Evolutionary conservation across 2,888 invertebrate species (phyloP), one percentile per base, ranked within the genome.

Genomic region (Diachrysia chrysitis): DNA sequence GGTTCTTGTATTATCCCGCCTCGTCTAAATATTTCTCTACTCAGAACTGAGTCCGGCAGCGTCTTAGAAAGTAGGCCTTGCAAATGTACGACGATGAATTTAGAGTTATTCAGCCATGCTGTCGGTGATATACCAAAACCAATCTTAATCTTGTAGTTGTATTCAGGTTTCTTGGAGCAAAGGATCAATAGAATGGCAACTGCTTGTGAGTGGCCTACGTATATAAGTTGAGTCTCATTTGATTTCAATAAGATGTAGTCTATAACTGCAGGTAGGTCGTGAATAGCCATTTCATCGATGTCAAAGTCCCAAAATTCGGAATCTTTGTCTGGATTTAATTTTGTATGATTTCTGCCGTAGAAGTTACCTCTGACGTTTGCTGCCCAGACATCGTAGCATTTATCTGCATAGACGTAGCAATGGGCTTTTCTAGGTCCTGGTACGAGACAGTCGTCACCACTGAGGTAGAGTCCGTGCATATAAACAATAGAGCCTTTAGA

Each of bases 291-390:
- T 60, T 88, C 85, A 5, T 87, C 85, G 5, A 85, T 58, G 9
- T 73, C 63, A 55, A 83, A 88, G 58, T 87, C 55, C 87, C 89
- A 88, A 63, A 76, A 88, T 0, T 67, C 23, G 0, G 73, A 37
- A 58, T 82, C 56, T 54, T 37, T 69, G 48, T 83, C 71, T 0
- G 84, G 84, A 35, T 86, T 42, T 6, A 73, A 68, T 0, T 84
- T 85, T 0, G 82, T 79, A 79, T 97, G 97, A 7, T 70, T 68
- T 57, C 91, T 89, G 6, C 95, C 95, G 83, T 96, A 96, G 0
- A 94, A 95, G 86, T 97, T 98, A 14, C 98, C 98, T 68, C 98
- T 93, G 16, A 96, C 95, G 89, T 98, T 98, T 3, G 97, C 97
- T 69, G 98, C 79, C 98, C 98, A 98, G 3, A 97, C 96, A 80